Evolutionary conservation across 1,140 invertebrate genomes (phyloP).

Genomic region (Bombyx mandarina): DNA sequence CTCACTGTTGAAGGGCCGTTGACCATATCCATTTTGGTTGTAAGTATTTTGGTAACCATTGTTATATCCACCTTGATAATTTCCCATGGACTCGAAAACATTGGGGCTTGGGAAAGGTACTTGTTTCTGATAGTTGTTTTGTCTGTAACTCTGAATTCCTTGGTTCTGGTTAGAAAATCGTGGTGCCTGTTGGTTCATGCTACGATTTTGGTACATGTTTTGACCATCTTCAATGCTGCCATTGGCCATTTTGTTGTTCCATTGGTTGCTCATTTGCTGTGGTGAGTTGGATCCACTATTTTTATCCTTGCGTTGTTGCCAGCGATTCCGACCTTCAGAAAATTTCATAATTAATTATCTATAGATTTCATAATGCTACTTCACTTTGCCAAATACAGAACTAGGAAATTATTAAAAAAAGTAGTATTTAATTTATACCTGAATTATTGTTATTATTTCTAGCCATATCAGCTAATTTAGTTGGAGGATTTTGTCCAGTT

Average conservation of each 20-base stretch:
- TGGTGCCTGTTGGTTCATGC: conserved; percentile 50
- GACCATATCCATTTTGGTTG: conserved; percentile 59
- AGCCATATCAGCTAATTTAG: conserved; percentile 70
- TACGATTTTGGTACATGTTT: conserved; percentile 48
- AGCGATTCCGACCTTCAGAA: conserved; percentile 61
- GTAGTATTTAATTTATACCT: conserved; percentile 19
- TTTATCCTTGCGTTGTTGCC: conserved; percentile 69
- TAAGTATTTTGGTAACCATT: conserved; percentile 65
- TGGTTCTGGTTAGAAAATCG: conserved; percentile 56
- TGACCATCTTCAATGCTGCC: conserved; percentile 37
- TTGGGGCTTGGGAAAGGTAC: conserved; percentile 61
- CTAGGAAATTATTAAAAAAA: background rate
- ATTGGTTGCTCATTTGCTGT: conserved; percentile 60
- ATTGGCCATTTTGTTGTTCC: conserved; percentile 65
- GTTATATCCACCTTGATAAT: conserved; percentile 63
- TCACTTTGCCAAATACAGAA: too few relatives aligned
- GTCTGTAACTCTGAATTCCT: conserved; percentile 48
- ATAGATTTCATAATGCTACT: too few relatives aligned
- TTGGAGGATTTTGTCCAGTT: conserved; percentile 90
- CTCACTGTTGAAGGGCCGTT: conserved; percentile 54
- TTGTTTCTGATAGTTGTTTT: conserved; percentile 58
- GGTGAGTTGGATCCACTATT: conserved; percentile 57
- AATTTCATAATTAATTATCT: background rate
- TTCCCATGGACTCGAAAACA: conserved; percentile 62
- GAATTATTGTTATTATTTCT: conserved; percentile 53